Evolutionary conservation across 2,113 vertebrate species (phyloP).

Genomic region (Cisticola juncidis): DNA sequence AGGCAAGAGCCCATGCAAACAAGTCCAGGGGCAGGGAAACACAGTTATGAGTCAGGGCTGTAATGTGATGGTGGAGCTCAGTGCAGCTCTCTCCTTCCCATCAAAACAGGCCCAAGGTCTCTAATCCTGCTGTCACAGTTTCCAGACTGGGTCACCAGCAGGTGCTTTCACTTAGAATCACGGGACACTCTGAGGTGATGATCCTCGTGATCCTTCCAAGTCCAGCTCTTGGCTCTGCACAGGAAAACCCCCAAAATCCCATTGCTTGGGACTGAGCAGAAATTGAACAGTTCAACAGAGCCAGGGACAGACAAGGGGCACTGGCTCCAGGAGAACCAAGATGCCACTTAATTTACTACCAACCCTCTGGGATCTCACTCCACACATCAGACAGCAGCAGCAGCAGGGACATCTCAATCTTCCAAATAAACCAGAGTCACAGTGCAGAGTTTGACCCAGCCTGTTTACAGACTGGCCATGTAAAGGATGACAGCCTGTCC

Average conservation of each 20-base stretch:
- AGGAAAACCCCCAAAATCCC: background rate
- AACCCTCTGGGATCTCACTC: background rate
- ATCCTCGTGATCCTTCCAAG: background rate
- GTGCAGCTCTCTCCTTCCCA: background rate
- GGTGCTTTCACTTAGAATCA: background rate
- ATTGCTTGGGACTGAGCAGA: background rate
- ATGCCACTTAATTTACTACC: background rate
- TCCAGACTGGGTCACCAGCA: background rate
- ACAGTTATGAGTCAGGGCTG: background rate
- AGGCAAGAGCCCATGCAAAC: background rate
- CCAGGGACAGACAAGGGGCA: background rate
- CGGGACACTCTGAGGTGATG: background rate
- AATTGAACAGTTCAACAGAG: background rate
- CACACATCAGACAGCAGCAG: background rate
- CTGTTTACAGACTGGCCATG: background rate
- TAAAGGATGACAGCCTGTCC: background rate
- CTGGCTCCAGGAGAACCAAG: background rate
- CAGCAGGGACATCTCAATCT: background rate
- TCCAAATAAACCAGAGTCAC: background rate
- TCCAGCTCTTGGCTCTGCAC: background rate
- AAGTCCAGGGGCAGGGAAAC: background rate
- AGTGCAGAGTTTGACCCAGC: background rate
- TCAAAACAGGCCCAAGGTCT: background rate
- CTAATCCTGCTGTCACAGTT: background rate
- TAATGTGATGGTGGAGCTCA: background rate